Evolutionary conservation across 2,888 invertebrate species (phyloP).

Genomic region (Latrodectus elegans): DNA sequence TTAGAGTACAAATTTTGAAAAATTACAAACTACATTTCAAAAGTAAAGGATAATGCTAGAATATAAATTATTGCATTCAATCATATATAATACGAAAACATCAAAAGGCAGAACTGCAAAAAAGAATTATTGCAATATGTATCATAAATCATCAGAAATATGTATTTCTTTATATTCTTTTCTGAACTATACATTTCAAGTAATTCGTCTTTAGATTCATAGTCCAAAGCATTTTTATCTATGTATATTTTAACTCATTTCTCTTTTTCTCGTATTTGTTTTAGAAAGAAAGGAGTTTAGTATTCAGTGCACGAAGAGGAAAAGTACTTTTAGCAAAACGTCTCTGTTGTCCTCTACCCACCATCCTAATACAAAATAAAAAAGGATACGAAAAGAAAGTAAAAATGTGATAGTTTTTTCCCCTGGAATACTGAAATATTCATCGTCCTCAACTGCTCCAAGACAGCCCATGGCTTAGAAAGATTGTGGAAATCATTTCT

Average conservation of each 20-base stretch:
- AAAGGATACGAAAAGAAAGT: conserved; percentile 24
- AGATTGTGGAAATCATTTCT: conserved; percentile 46
- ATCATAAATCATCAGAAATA: neutral
- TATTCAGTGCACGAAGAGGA: conserved; percentile 52
- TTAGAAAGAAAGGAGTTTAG: conserved; percentile 49
- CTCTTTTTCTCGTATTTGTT: conserved; percentile 26
- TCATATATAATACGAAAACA: too few relatives aligned
- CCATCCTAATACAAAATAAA: conserved; percentile 49
- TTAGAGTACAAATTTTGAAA: too few relatives aligned
- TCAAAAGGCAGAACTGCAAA: neutral
- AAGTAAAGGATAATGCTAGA: too few relatives aligned
- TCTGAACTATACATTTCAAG: neutral
- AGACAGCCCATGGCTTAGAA: conserved; percentile 58
- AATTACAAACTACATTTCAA: too few relatives aligned
- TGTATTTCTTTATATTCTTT: neutral
- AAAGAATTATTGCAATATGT: neutral
- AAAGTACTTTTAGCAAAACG: conserved; percentile 62
- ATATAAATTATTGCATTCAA: too few relatives aligned
- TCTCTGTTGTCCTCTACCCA: conserved; percentile 60
- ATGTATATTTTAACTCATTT: conserved; percentile 39
- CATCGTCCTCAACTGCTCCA: conserved; percentile 60
- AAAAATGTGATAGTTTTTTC: conserved; percentile 53
- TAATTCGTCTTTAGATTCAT: conserved; percentile 30
- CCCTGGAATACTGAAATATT: conserved; percentile 64
- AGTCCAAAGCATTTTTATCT: conserved; percentile 34